These are phyloP conservation scores for Halichoerus grypus DNA, from an alignment of 2,113 vertebrate species.

Conservation along the genomic window DNA sequence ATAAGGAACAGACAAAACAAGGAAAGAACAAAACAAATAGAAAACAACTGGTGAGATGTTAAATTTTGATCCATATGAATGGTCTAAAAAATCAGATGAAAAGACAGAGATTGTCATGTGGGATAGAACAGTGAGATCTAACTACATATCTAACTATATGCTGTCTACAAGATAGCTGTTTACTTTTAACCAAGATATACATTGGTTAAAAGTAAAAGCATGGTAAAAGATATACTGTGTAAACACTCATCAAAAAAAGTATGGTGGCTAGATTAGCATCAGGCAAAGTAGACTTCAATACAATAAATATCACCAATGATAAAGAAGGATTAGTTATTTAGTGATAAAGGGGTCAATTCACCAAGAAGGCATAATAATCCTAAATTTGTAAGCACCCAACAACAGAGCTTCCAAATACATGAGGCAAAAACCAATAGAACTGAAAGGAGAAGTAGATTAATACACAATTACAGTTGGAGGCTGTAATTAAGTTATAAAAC, in stretches of 20 bases:
- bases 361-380: not conserved
- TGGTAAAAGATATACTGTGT: not conserved
- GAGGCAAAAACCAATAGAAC: not conserved
- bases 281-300: not conserved
- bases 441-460: not conserved
- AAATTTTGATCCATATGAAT: not conserved
- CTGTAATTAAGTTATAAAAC: not conserved
- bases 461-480: not conserved
- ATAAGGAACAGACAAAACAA: not conserved
- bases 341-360: not conserved
- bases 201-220: not conserved
- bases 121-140: not conserved
- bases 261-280: not conserved
- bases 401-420: not conserved
- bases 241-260: not conserved
- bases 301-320: not conserved
- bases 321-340: not conserved
- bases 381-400: not conserved
- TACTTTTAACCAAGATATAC: not conserved
- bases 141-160: not conserved
- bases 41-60: not conserved
- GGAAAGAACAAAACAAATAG: not conserved
- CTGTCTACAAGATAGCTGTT: not conserved
- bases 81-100: not conserved
- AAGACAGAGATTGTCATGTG: not conserved